Evolutionary conservation across 2,888 invertebrate species (phyloP).

Genomic region (Anorthoa munda): DNA sequence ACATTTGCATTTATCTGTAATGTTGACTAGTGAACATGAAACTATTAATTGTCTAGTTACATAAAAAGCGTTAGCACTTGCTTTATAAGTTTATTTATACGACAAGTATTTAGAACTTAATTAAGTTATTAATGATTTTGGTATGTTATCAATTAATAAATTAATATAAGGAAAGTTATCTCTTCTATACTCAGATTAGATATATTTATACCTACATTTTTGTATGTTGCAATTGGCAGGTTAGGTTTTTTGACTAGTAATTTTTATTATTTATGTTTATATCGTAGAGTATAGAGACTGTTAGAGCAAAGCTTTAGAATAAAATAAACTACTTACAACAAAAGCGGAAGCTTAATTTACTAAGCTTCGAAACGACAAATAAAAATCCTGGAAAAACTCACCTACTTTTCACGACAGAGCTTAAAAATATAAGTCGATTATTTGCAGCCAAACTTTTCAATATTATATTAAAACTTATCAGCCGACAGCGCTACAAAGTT

Average conservation of each 20-base stretch:
- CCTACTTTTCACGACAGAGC: neutral
- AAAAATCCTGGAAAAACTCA: slow-evolving; percentile 17
- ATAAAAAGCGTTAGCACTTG: neutral
- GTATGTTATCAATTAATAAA: neutral
- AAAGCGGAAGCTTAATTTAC: neutral
- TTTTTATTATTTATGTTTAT: too few species aligned
- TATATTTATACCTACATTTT: neutral
- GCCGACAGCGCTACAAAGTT: slow-evolving; percentile 34
- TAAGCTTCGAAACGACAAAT: neutral
- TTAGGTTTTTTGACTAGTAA: too few species aligned
- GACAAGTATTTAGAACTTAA: neutral
- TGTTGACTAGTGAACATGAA: neutral
- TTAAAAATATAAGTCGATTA: slow-evolving; percentile 49
- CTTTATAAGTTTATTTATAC: neutral
- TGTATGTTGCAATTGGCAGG: neutral
- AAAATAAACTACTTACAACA: slow-evolving; percentile 1
- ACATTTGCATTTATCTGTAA: slow-evolving; percentile 21
- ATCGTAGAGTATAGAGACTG: neutral
- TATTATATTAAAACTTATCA: slow-evolving; percentile 25
- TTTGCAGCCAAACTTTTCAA: slow-evolving; percentile 35
- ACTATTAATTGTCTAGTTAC: neutral
- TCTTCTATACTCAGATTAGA: neutral
- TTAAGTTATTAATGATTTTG: too few species aligned
- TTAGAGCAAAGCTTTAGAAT: neutral
- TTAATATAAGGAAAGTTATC: neutral